These are phyloP conservation scores for Diploptera punctata DNA, from an alignment of 2,888 invertebrate species.

Conservation along the genomic window DNA sequence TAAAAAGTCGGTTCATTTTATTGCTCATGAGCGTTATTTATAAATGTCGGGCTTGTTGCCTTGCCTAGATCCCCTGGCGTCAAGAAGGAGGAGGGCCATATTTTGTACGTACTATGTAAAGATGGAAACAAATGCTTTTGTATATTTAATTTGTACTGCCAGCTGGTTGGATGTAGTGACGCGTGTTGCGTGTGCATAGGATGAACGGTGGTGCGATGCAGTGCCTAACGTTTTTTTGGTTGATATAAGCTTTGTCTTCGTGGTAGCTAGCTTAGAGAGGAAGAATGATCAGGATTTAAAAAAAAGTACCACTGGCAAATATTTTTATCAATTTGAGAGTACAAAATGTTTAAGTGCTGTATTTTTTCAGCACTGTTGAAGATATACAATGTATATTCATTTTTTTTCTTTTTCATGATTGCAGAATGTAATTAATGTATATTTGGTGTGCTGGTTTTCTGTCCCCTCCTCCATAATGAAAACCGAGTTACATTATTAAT, in stretches of 20 bases:
- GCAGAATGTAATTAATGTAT: slow-evolving; percentile 32
- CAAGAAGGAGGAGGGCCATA: slow-evolving; percentile 18
- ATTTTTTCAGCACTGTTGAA: slow-evolving; percentile 40
- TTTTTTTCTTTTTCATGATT: slow-evolving; percentile 28
- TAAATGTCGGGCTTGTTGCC: neutral
- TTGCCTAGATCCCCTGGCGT: neutral
- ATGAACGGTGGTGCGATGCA: slow-evolving; percentile 16
- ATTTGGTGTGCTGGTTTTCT: slow-evolving; percentile 35
- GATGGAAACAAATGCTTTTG: slow-evolving; percentile 31
- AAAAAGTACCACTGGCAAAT: slow-evolving; percentile 39
- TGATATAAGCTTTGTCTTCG: slow-evolving; percentile 33
- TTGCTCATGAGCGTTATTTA: slow-evolving; percentile 27
- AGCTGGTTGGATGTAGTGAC: slow-evolving; percentile 13
- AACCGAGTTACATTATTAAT: neutral
- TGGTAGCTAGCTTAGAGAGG: slow-evolving; percentile 33
- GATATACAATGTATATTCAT: slow-evolving; percentile 33
- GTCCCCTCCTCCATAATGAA: slow-evolving; percentile 16
- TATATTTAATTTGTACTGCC: slow-evolving; percentile 37
- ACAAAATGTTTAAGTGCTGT: slow-evolving; percentile 41
- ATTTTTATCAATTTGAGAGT: slow-evolving; percentile 44
- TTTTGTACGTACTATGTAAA: slow-evolving; percentile 30
- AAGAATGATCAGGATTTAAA: slow-evolving; percentile 13
- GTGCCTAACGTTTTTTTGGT: slow-evolving; percentile 34
- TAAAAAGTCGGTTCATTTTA: slow-evolving; percentile 2
- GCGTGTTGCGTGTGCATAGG: neutral